Percentiles rank a stretch among this genome's conserved stretches.
Evolutionary conservation across 2,113 vertebrate genomes (phyloP).

Genomic region (Muscicapa adusta): DNA sequence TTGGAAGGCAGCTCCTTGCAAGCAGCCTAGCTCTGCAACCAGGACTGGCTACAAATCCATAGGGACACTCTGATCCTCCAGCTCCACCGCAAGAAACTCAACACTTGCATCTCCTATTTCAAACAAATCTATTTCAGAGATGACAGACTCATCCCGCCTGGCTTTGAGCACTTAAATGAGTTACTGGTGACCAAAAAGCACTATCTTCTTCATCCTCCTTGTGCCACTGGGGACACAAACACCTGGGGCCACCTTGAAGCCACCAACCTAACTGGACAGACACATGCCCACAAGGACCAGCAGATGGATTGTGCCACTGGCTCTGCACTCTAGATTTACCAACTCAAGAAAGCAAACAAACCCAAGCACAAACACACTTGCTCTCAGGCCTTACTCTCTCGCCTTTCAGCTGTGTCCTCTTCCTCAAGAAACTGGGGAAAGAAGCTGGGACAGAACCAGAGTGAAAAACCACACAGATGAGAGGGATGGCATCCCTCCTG

Average conservation of each 20-base stretch:
- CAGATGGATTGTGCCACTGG: background rate
- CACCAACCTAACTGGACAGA: background rate
- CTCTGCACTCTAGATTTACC: background rate
- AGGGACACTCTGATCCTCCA: background rate
- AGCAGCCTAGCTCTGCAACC: background rate
- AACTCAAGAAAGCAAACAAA: background rate
- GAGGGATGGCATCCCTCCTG: background rate
- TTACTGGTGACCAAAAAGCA: background rate
- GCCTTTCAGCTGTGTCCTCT: background rate
- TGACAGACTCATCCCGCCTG: background rate
- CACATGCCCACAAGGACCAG: background rate
- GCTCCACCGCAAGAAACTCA: background rate
- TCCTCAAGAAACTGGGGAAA: background rate
- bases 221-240: background rate
- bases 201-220: background rate
- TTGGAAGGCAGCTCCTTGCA: background rate
- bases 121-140: background rate
- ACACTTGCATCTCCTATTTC: background rate
- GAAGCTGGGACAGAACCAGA: background rate
- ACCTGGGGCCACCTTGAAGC: background rate
- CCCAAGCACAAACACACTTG: rapidly evolving
- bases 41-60: background rate
- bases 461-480: background rate
- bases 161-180: background rate
- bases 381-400: background rate